These are phyloP conservation scores for Pygoscelis adeliae DNA, from an alignment of 2,113 vertebrate species.

Conservation along the genomic window DNA sequence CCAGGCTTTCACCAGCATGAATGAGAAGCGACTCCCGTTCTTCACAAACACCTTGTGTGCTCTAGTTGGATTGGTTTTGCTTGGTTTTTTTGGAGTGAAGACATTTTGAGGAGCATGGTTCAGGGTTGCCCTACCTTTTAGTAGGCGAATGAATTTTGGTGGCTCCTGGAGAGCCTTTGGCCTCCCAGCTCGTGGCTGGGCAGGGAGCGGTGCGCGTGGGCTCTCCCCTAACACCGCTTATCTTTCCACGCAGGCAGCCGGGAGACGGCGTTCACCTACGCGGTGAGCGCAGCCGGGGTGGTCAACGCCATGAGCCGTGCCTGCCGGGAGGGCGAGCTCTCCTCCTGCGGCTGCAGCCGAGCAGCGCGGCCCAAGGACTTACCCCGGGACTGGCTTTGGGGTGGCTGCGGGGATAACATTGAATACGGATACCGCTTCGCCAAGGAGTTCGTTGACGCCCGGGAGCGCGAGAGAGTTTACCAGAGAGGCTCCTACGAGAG, in stretches of 20 bases:
- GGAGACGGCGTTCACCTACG: slow-evolving; percentile 95
- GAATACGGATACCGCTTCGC: slow-evolving; percentile 96
- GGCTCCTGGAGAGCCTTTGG: background rate
- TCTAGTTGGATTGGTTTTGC: background rate
- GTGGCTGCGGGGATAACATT: slow-evolving; percentile 96
- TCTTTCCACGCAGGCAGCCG: slow-evolving; percentile 84
- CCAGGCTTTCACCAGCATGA: background rate
- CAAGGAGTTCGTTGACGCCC: slow-evolving; percentile 96
- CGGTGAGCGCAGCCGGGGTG: slow-evolving; percentile 94
- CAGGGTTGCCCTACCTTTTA: background rate
- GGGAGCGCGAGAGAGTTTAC: slow-evolving; percentile 92
- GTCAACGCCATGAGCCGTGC: slow-evolving; percentile 96
- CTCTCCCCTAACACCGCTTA: background rate
- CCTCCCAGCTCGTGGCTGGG: accelerated
- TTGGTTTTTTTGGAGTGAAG: background rate
- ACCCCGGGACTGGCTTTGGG: slow-evolving; percentile 98
- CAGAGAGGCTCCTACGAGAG: slow-evolving; percentile 90
- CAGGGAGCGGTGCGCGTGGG: accelerated
- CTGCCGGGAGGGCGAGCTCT: slow-evolving; percentile 95
- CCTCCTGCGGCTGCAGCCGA: slow-evolving; percentile 95
- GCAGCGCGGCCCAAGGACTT: slow-evolving; percentile 92
- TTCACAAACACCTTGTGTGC: background rate
- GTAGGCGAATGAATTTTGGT: accelerated
- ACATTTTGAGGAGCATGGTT: background rate
- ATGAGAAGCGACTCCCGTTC: background rate